Base-by-base conservation (phyloP, 2,888 invertebrate genomes). In the Oasisia sp. region DNA sequence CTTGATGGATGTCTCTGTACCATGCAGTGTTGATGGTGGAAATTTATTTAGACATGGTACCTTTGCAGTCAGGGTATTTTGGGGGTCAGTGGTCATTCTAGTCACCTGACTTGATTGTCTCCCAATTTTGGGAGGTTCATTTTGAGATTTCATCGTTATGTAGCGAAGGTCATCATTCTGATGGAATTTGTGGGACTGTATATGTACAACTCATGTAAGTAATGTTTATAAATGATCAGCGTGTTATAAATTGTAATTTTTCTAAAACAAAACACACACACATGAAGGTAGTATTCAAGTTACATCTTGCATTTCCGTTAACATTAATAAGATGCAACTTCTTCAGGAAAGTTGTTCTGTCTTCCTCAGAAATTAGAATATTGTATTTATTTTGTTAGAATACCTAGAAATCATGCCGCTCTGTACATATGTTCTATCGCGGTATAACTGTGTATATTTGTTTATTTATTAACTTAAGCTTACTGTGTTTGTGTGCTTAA, bases 401-500 rank as follows among this genome's bases (percentile, higher is more conserved):
- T 27, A 74, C 7, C 27, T 74, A 74, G 74, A 74, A 74, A 74
- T 74, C n/a, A 7, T 27, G 27, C 74, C 27, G n/a, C 74, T 74
- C 27, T 74, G 74, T 74, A 27, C 27, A 74, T 74, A 74, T 74
- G 74, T 27, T 74, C 7, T 27, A 74, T 27, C 5, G n/a, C 74
- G 27, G 74, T 74, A 74, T 74, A 74, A 19, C 19, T 74, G 74
- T 74, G 74, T 74, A 74, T 74, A 74, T 74, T 74, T 19, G 74
- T 74, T 74, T 74, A 74, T 74, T 74, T 74, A 74, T 74, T 74
- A 74, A 74, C 74, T 74, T 74, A 19, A 74, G 74, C 74, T 74
- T 74, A 74, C n/a, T 74, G 74, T 74, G 74, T 74, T 74, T n/a
- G 7, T 74, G 74, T 74, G 74, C 50, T 5, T 50, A 50, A 14